phyloP scores from a whole-genome alignment of 2,888 invertebrate genomes.

The Lasioglossum morio region DNA sequence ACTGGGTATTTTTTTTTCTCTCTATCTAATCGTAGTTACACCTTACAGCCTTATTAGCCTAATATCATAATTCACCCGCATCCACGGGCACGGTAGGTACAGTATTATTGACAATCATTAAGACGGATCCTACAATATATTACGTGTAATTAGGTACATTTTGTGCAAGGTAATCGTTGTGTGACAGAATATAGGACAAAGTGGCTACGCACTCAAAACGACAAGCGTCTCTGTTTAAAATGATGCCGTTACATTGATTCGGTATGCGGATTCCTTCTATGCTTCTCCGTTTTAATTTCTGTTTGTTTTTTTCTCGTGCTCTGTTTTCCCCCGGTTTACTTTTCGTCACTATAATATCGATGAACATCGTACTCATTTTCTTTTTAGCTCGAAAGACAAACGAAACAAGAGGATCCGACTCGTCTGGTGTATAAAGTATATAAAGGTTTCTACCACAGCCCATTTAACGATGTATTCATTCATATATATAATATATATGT shows the following conservation, averaged over 20 bases:
- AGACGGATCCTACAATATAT: conserved; percentile 76
- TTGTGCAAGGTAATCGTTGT: conserved; percentile 82
- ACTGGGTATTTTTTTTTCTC: conserved; percentile 37
- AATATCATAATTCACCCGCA: conserved; percentile 64
- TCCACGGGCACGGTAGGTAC: conserved; percentile 73
- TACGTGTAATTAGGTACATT: conserved; percentile 81
- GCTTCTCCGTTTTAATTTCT: conserved; percentile 4
- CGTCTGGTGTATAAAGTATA: conserved; percentile 74
- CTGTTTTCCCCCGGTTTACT: conserved; percentile 7
- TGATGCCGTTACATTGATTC: conserved; percentile 38
- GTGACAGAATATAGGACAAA: conserved; percentile 73
- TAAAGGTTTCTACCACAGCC: conserved; percentile 83
- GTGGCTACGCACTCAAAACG: conserved; percentile 64
- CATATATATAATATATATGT: conserved; percentile 66
- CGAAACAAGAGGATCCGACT: conserved; percentile 66
- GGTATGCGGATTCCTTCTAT: conserved; percentile 9
- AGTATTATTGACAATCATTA: conserved; percentile 82
- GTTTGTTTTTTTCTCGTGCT: conserved; percentile 4
- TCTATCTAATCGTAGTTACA: conserved; percentile 65
- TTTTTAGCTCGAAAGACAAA: conserved; percentile 52
- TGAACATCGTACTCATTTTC: conserved; percentile 30
- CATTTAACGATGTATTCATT: conserved; percentile 81
- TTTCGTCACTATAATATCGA: conserved; percentile 20
- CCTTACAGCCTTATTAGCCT: conserved; percentile 66
- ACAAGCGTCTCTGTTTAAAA: conserved; percentile 57